Conservation (phyloP, 2,113 vertebrate species). For the Zosterops borbonicus region DNA sequence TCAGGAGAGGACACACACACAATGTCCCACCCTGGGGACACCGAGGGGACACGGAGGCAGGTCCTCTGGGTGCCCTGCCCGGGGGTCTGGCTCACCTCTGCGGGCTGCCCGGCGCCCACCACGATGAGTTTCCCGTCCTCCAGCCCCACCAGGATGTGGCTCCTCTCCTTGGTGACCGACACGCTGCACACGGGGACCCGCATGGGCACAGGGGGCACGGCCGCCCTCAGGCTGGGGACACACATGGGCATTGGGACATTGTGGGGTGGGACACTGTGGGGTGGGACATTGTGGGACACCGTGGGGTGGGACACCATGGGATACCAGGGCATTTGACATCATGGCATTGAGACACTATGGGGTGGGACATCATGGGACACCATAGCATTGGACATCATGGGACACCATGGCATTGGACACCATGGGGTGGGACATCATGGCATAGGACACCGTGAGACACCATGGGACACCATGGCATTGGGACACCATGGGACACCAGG, state of each 20-base stretch:
- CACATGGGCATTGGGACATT: no score
- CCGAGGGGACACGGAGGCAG: accelerated
- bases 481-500: not conserved
- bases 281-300: not conserved
- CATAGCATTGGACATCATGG: no score
- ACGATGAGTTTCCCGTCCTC: conserved; percentile 96
- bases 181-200: conserved; percentile 88
- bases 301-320: not conserved
- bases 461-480: no score
- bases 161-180: conserved; percentile 92
- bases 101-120: conserved; percentile 91
- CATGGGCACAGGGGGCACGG: conserved; percentile 81
- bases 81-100: conserved; percentile 79
- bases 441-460: not conserved
- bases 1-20: not conserved
- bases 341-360: not conserved
- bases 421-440: no score
- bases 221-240: conserved; percentile 72
- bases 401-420: not conserved
- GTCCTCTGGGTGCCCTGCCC: accelerated
- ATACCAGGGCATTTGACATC: not conserved
- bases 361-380: no score
- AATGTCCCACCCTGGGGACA: not conserved
- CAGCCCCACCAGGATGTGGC: conserved; percentile 92
- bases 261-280: not conserved